phyloP scores from a whole-genome alignment of 1,140 invertebrate species.

The Camponotus vicinus region DNA sequence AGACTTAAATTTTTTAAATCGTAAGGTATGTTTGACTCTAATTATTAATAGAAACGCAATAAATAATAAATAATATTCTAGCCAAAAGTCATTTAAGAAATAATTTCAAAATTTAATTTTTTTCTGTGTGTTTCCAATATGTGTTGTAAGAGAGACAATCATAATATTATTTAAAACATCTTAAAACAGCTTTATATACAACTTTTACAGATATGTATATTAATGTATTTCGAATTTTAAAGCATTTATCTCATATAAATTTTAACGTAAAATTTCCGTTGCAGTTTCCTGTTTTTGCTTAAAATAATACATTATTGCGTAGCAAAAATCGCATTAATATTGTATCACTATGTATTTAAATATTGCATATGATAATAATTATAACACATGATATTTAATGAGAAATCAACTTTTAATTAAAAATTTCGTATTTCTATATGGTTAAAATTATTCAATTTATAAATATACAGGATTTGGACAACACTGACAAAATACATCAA shows the following conservation, averaged over 20 bases:
- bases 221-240: background rate
- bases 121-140: background rate
- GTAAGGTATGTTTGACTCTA: conserved; percentile 23
- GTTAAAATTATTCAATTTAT: conserved; percentile 14
- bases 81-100: background rate
- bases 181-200: background rate
- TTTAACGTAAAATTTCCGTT: conserved; percentile 13
- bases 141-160: background rate
- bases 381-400: background rate
- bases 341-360: background rate
- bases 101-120: background rate
- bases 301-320: background rate
- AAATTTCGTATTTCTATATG: background rate
- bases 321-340: background rate
- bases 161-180: conserved; percentile 20
- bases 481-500: background rate
- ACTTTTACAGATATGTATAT: background rate
- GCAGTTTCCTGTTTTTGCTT: conserved; percentile 20
- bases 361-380: background rate
- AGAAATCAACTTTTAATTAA: background rate
- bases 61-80: background rate
- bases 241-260: background rate
- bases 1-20: background rate
- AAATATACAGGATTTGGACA: background rate
- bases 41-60: conserved; percentile 5